phyloP scores from a whole-genome alignment of 2,888 invertebrate genomes.

The Chironomus riparius region DNA sequence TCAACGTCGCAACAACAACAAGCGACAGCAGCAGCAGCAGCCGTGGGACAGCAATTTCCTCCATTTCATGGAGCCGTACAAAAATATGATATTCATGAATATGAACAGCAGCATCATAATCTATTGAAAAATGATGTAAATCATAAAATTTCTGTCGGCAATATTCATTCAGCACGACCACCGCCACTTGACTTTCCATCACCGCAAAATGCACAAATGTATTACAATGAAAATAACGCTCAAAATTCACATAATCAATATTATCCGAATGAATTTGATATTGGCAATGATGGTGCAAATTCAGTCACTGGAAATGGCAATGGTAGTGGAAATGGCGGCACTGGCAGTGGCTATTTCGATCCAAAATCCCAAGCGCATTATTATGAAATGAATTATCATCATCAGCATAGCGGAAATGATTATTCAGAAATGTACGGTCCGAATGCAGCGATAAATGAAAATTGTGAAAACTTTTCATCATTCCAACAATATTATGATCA shows the following conservation, averaged over 20 bases:
- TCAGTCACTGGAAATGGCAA: not conserved
- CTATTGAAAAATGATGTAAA: slow-evolving; percentile 31
- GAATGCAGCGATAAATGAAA: slow-evolving; percentile 27
- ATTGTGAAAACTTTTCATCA: slow-evolving; percentile 31
- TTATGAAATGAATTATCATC: slow-evolving; percentile 35
- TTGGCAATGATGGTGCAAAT: slow-evolving; percentile 33
- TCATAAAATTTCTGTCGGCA: slow-evolving; percentile 30
- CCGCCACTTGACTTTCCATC: slow-evolving; percentile 28
- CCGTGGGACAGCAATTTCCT: not conserved
- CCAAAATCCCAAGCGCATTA: slow-evolving; percentile 37
- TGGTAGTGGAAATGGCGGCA: not conserved
- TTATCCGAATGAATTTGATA: slow-evolving; percentile 34
- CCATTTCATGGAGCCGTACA: slow-evolving; percentile 27
- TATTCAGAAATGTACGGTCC: slow-evolving; percentile 21
- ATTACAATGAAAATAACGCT: slow-evolving; percentile 22
- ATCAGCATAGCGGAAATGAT: slow-evolving; percentile 29
- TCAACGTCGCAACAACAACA: slow-evolving; percentile 20
- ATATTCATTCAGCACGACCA: slow-evolving; percentile 33
- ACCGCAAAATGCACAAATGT: slow-evolving; percentile 22
- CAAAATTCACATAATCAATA: slow-evolving; percentile 33
- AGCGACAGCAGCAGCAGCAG: not conserved
- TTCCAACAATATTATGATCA: slow-evolving; percentile 31
- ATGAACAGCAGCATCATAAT: slow-evolving; percentile 32
- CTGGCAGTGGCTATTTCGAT: slow-evolving; percentile 35
- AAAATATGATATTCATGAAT: slow-evolving; percentile 37